Percentiles rank a stretch among this genome's conserved stretches.
These are phyloP conservation scores for Ptychadena robeensis DNA, from an alignment of 2,797 vertebrate genomes.

Conservation along the genomic window DNA sequence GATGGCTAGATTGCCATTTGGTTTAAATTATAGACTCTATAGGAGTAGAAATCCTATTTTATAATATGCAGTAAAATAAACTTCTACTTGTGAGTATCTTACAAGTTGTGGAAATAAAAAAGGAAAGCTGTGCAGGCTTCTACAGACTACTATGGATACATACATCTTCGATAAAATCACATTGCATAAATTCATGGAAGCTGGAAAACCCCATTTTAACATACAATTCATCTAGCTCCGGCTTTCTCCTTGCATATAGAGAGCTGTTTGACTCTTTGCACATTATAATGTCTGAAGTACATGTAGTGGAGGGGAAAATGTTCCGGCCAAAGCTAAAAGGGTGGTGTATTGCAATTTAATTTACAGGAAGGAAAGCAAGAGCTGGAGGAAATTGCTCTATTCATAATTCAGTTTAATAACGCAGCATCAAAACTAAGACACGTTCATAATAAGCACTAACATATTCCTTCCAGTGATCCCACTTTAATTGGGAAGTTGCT, in stretches of 20 bases:
- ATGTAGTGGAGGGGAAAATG: conserved; percentile 35
- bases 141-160: neutral
- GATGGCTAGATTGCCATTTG: neutral
- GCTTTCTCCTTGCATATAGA: conserved; percentile 33
- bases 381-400: conserved; percentile 31
- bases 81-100: neutral
- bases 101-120: neutral
- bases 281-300: conserved; percentile 21
- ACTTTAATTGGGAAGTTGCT: conserved; percentile 12
- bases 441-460: conserved; percentile 28
- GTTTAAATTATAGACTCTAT: neutral
- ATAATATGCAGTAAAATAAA: neutral
- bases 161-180: conserved; percentile 10
- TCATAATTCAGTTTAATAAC: conserved; percentile 43
- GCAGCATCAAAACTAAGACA: conserved; percentile 42
- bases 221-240: conserved; percentile 14
- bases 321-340: conserved; percentile 28
- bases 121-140: neutral
- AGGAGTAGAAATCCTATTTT: neutral
- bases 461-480: conserved; percentile 20
- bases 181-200: neutral
- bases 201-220: conserved; percentile 15
- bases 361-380: conserved; percentile 37
- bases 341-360: conserved; percentile 28
- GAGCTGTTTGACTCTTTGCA: conserved; percentile 30